phyloP scores from a whole-genome alignment of 1,140 invertebrate genomes.

The Nilaparvata lugens region DNA sequence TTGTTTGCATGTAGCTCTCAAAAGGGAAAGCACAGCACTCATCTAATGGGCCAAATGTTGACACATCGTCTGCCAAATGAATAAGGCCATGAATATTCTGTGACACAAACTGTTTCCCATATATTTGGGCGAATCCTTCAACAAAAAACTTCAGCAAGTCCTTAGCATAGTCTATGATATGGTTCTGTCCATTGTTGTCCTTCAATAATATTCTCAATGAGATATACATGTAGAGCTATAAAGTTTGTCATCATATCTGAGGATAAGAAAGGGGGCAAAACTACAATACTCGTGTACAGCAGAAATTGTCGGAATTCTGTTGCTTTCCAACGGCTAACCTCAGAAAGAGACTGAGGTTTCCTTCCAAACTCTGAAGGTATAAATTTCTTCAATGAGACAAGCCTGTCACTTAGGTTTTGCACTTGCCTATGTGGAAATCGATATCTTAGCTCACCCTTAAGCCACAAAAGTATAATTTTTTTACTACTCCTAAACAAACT shows the following conservation, averaged over 20 bases:
- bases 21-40: slow-evolving; percentile 35
- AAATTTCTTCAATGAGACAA: not conserved
- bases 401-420: too few relatives aligned
- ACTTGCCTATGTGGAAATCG: not conserved
- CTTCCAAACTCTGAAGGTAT: slow-evolving; percentile 35
- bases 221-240: too few relatives aligned
- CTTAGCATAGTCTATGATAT: not conserved
- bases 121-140: not conserved
- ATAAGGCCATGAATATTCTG: slow-evolving; percentile 27
- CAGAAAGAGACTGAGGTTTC: slow-evolving; percentile 32
- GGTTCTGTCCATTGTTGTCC: too few relatives aligned
- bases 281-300: slow-evolving; percentile 38
- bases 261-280: slow-evolving; percentile 23
- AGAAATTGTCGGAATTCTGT: slow-evolving; percentile 40
- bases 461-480: slow-evolving; percentile 29
- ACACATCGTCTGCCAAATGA: slow-evolving; percentile 35
- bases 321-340: slow-evolving; percentile 38
- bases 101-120: slow-evolving; percentile 24
- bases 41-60: slow-evolving; percentile 33
- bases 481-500: slow-evolving; percentile 29
- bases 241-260: too few relatives aligned
- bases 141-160: not conserved
- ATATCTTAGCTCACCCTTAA: slow-evolving; percentile 22
- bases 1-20: slow-evolving; percentile 34
- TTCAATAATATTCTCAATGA: too few relatives aligned